phyloP scores from a whole-genome alignment of 2,888 invertebrate species.

The Heliconius ethilla region DNA sequence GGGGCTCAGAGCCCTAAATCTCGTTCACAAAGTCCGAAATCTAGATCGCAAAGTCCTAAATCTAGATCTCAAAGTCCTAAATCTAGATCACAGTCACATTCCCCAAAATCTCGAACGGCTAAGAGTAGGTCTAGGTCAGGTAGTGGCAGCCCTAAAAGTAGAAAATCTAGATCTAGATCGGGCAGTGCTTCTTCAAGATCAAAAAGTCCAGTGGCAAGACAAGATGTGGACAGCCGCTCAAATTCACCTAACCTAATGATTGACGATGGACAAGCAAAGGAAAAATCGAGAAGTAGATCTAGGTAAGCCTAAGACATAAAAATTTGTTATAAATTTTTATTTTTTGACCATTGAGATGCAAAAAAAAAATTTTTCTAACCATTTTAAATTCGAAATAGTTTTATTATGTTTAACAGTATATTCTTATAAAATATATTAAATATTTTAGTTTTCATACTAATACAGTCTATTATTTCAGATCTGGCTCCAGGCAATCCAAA shows the following conservation, averaged over 20 bases:
- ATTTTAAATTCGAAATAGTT: no score
- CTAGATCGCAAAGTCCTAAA: constrained; percentile 55
- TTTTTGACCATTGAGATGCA: no score
- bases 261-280: constrained; percentile 71
- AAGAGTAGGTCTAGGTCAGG: constrained; percentile 68
- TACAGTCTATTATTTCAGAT: constrained; percentile 43
- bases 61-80: constrained; percentile 64
- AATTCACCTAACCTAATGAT: constrained; percentile 80
- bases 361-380: no score
- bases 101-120: constrained; percentile 53
- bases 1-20: constrained; percentile 62
- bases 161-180: constrained; percentile 59
- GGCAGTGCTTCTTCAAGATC: constrained; percentile 65
- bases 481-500: constrained; percentile 68
- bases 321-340: no score
- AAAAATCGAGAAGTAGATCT: constrained; percentile 70
- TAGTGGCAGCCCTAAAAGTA: constrained; percentile 72
- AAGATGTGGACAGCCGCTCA: constrained; percentile 74
- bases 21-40: constrained; percentile 58
- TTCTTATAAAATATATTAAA: not conserved
- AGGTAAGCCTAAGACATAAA: constrained; percentile 53
- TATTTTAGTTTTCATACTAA: not conserved
- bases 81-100: constrained; percentile 56
- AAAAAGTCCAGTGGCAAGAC: constrained; percentile 63
- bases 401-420: not conserved